phyloP scores from a whole-genome alignment of 2,797 vertebrate genomes.

The Sorex maritimensis region DNA sequence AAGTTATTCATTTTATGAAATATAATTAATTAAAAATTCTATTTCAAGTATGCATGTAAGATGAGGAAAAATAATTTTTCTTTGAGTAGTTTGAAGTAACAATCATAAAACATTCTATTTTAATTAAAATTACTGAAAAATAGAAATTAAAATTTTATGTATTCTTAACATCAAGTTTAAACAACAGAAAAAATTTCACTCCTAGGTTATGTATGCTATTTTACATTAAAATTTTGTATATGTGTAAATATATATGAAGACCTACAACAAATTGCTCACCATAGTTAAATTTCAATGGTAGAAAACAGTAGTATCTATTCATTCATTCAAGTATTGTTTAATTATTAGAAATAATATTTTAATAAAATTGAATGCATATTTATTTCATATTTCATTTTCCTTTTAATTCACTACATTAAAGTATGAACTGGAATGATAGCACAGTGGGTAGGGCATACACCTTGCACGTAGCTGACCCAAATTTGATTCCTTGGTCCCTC shows the following conservation, averaged over 20 bases:
- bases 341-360: neutral
- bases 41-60: neutral
- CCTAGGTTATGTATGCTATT: neutral
- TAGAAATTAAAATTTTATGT: neutral
- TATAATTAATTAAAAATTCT: neutral
- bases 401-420: constrained; percentile 3
- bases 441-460: no score
- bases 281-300: neutral
- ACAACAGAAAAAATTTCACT: neutral
- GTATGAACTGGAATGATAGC: neutral
- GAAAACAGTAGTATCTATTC: neutral
- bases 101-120: neutral
- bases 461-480: no score
- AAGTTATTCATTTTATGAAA: neutral
- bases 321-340: constrained; percentile 1
- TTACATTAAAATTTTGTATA: constrained; percentile 9
- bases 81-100: no score
- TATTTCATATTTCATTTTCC: neutral
- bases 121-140: constrained; percentile 9
- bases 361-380: neutral
- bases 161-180: neutral
- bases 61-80: neutral
- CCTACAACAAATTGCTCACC: neutral
- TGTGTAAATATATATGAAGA: neutral
- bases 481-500: no score